Evolutionary conservation across 1,140 invertebrate species (phyloP), one percentile per base, ranked within the genome.

Genomic region (Zeugodacus cucurbitae): DNA sequence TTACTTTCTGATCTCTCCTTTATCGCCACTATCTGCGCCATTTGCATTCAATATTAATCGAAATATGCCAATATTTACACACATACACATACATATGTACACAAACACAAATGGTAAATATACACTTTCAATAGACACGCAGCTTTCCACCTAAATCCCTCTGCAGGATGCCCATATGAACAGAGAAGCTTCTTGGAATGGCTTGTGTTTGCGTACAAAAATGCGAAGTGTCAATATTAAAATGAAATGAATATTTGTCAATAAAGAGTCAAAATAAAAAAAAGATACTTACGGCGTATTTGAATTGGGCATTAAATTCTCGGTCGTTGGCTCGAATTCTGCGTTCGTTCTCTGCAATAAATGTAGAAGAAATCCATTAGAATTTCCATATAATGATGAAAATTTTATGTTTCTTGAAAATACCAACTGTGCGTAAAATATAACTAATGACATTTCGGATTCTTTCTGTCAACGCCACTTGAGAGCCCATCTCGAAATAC

Each of bases 261-360:
- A 54, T 44, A 54, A 17, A 20, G 48, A 54, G 1, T 14, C 0
- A 54, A 54, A 4, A 54, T 17, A 20, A 54, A 48, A 54, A 54
- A 20, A 54, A 48, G 20, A 54, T 91, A 96, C 97, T 98, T 96
- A 99, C 98, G 91, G 99, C 98, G 96, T 99, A 99, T 94, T 98
- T 97, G 95, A 99, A 99, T 94, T 98, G 96, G 91, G 96, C 96
- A 95, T 99, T 99, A 94, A 97, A 99, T 93, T 96, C 96, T 93
- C 97, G 96, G 95, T 99, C 97, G 94, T 99, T 99, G 90, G 98
- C 98, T 94, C 96, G 97, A 92, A 99, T 99, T 95, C 96, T 96
- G 94, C 99, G 96, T 93, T 93, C 92, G 88, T 93, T 93, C 22
- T 93, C 92, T 93, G 90, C 10, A 89, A 89, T 37, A 58, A 10